Base-by-base conservation (phyloP, 1,140 invertebrate species). In the Eulimnadia texana region DNA sequence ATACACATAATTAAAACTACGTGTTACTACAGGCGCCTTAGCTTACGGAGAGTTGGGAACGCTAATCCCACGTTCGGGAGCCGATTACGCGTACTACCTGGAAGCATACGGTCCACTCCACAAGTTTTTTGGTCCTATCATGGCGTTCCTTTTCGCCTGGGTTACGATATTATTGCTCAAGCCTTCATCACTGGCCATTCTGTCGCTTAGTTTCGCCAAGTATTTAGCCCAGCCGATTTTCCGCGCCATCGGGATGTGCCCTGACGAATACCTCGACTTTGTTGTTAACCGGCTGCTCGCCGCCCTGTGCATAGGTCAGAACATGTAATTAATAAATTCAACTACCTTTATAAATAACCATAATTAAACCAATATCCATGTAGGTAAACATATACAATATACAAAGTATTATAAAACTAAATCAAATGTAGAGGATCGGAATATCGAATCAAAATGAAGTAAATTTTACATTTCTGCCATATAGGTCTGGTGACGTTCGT, bases 201-300 rank as follows among this genome's bases (percentile, higher is more conserved):
- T 63, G n/a, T 42, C 50, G 19, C 57, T 65, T n/a, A 54, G 49
- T 10, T 65, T 59, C 25, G 50, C 57, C 27, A 85, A 94, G 71
- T 96, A 97, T 72, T 84, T 89, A 22, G 85, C 90, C 13, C 86
- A 90, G 68, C 88, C 91, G 10, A 93, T 95, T 71, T 84, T 90
- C 57, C 78, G 80, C n/a, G 85, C 60, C 3, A 16, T 61, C 9
- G 16, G 33, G 11, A 25, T 54, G 22, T 28, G 24, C 3, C 53
- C 50, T 3, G 52, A 52, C 22, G 19, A 54, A 13, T 22, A 24
- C 9, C n/a, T 53, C 22, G 27, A 25, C 1, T 61, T 53, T 22
- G 28, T 47, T 2, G 22, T 42, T 3, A 27, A 28, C 33, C 50
- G 53, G 10, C 11, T 53, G 0, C 19, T 61, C 3, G 50, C 53